Percentiles rank a stretch among this genome's conserved stretches.
These are phyloP conservation scores for Agriopis aurantiaria DNA, from an alignment of 2,888 invertebrate genomes.

Conservation along the genomic window DNA sequence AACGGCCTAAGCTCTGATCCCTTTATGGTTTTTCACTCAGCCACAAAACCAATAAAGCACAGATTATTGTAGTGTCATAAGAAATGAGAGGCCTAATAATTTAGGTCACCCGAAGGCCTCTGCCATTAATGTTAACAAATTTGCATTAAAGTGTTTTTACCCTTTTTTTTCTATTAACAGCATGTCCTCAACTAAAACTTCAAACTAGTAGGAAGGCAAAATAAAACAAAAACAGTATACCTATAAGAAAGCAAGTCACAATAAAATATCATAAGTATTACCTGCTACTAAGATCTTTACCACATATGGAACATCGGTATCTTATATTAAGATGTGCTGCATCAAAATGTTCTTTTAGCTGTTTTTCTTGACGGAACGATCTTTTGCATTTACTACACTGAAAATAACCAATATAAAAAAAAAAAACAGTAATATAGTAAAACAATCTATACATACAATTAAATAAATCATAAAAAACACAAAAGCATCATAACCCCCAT, in stretches of 20 bases:
- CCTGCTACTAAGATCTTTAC: constrained; percentile 47
- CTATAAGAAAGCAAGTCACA: neutral
- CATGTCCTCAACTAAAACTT: too few relatives aligned
- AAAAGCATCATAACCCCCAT: too few relatives aligned
- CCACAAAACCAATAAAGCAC: too few relatives aligned
- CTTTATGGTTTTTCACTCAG: too few relatives aligned
- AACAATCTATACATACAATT: neutral
- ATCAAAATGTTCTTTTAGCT: constrained; percentile 49
- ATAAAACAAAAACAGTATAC: neutral
- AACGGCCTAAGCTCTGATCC: too few relatives aligned
- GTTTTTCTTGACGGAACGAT: constrained; percentile 44
- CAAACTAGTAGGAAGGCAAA: too few relatives aligned
- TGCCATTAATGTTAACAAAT: too few relatives aligned
- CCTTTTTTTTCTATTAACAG: too few relatives aligned
- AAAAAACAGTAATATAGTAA: neutral
- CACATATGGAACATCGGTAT: constrained; percentile 50
- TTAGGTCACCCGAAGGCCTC: too few relatives aligned
- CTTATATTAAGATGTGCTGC: constrained; percentile 52
- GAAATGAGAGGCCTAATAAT: too few relatives aligned
- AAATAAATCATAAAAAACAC: neutral
- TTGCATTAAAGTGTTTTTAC: too few relatives aligned
- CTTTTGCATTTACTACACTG: constrained; percentile 51
- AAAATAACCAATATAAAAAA: constrained; percentile 18
- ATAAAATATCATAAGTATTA: constrained; percentile 11
- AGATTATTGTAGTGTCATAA: too few relatives aligned